Evolutionary conservation across 2,113 vertebrate genomes (phyloP), one percentile per base, ranked within the genome.

Genomic region (Channa maculata): DNA sequence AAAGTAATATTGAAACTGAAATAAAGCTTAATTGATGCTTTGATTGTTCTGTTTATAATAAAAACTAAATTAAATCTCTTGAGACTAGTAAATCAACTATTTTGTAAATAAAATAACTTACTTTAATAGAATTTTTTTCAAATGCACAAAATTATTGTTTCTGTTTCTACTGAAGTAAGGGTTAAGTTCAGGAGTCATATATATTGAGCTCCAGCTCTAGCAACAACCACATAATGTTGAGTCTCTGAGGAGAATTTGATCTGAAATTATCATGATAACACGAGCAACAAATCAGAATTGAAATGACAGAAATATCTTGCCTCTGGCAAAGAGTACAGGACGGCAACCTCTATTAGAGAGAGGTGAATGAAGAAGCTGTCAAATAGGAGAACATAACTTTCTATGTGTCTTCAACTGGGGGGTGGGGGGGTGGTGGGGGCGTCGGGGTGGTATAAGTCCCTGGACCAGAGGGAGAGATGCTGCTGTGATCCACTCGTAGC

Each of bases 401-500:
- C 57, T 76, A 60, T 84, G 61, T 45, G 49, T 87, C 70, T 89
- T 86, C 77, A 74, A 82, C 63, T 36, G 54, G 65, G 71, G 51
- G 36, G 45, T 24, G 36, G 3, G 7, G 24, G 14, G 14, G 59
- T 8, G 38, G 13, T 60, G n/a, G 36, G 36, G 3, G 7, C 36
- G 11, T 60, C 57, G 24, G 14, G 14, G 59, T 8, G 38, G 13
- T 60, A 60, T 74, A 63, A 71, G 78, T 77, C 82, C 46, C 41
- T 4, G 65, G 60, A 83, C 70, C 65, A 49, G 71, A 77, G 83
- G 84, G 81, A 90, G 76, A 69, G 80, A 79, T 86, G 61, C 63
- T 83, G 65, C 71, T 51, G 65, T 76, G 86, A 92, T 89, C 86
- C 86, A 59, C 49, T 71, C 13, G 3, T 72, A 91, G 88, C 89